Evolutionary conservation across 2,888 invertebrate species (phyloP), one percentile per base, ranked within the genome.

Genomic region (Thyatira batis): DNA sequence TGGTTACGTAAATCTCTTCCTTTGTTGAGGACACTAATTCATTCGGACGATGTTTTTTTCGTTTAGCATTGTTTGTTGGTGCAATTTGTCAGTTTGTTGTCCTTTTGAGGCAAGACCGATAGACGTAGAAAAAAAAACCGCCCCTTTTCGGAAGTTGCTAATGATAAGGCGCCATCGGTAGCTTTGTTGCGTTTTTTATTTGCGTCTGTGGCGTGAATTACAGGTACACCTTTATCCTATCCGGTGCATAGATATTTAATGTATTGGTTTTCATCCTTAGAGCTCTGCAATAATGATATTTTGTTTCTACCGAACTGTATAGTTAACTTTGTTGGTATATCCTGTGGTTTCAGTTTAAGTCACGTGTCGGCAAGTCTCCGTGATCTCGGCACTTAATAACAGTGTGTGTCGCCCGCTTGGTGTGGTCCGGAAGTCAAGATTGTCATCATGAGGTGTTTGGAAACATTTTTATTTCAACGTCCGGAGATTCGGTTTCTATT

Each of bases 71-170:
- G 82, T 84, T 85, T 85, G 85, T 87, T 86, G 82, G 79, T 67
- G 78, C 79, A 88, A 90, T 90, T 89, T 89, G 90, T 87, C 87
- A 86, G 79, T 84, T 87, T 87, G 85, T 85, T 85, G 87, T 85
- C 81, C 82, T 82, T 87, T 88, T 83, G 82, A 82, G 71, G 65
- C 67, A 55, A 64, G 64, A 65, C 83, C 85, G 85, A 80, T 86
- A 83, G 86, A 80, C 81, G 67, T 59, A 57, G 69, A 73, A 82
- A 88, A 89, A 77, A 89, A 87, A 73, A 62, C 60, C 71, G 78
- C 71, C 75, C 71, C 80, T 80, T 85, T 90, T 91, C 88, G 90
- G 91, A 90, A 89, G 88, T 88, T 69, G 71, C 82, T 89, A 89
- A 91, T 90, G 84, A 89, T 82, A 89, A 84, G 90, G 91, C 90